A percentile compares a stretch with the other conserved stretches of the same genome.
phyloP scores from a whole-genome alignment of 35 echinoderm and acorn worm species.

The Hemicentrotus pulcherrimus region DNA sequence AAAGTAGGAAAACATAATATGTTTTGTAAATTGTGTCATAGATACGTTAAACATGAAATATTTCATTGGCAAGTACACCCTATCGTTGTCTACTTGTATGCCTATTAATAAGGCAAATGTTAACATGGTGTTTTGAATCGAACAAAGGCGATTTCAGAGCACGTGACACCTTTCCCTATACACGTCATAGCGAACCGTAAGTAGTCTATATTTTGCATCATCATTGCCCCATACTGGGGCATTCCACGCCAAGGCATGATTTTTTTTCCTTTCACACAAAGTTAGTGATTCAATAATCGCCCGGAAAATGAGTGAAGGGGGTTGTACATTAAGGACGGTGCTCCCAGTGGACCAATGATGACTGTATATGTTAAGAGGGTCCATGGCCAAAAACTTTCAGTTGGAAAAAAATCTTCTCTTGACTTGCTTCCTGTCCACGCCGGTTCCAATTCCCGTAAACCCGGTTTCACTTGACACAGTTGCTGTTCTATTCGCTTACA shows the following conservation, averaged over 20 bases:
- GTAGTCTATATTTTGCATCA: slow-evolving; percentile 5
- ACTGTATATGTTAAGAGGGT: neutral
- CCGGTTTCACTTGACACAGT: neutral
- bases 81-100: too few relatives aligned
- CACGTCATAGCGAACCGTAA: too few relatives aligned
- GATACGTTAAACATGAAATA: too few relatives aligned
- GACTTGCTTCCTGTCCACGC: neutral
- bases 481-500: neutral
- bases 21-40: too few relatives aligned
- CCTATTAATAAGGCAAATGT: too few relatives aligned
- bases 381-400: neutral
- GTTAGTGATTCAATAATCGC: neutral
- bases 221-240: neutral
- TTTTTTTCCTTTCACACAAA: neutral
- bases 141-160: too few relatives aligned
- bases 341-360: neutral
- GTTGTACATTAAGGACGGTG: neutral
- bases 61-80: too few relatives aligned
- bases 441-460: neutral
- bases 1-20: too few relatives aligned
- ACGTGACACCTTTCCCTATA: too few relatives aligned
- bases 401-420: slow-evolving; percentile 14
- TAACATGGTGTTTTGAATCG: too few relatives aligned
- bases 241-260: neutral
- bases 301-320: neutral